Evolutionary conservation across 2,797 vertebrate genomes (phyloP), one percentile per base, ranked within the genome.

Genomic region (Peromyscus melanophrys): DNA sequence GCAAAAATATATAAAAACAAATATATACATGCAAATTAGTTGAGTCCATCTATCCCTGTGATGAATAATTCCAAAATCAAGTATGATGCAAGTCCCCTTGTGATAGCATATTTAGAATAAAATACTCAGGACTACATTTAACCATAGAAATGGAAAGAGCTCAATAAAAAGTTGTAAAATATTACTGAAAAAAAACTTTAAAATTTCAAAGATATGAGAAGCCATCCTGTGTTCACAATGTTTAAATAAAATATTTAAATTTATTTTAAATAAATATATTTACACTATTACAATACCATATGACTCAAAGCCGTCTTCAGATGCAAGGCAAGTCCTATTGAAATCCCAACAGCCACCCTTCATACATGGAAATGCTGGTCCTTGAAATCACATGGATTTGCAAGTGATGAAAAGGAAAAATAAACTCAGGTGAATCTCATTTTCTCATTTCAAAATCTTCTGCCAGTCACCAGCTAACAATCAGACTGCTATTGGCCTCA

Each of bases 391-490:
- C 3, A 46, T 37, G 5, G 10, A 43, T 84, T 49, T 49, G 43
- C 63, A 85, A 67, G 29, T 43, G 31, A 85, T 25, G 31, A 16
- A 93, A 82, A 76, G 19, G 29, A 40, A 85, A 71, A 65, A 87
- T 1, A 83, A 83, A 76, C 2, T 78, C 37, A 90, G 4, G 76
- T 2, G 1, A n/a, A 29, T 89, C n/a, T 25, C 14, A 23, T 69
- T 88, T 96, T 19, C 34, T 85, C 21, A 75, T 76, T 67, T 78
- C 2, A 75, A 90, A 96, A 73, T 63, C 29, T 37, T 43, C 37
- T n/a, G 21, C 29, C 1, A 34, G 67, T 85, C 12, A 25, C 12
- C 31, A 25, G 17, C 5, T 23, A 67, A 67, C 6, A 67, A 67
- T 21, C 17, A 34, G 29, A 34, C 40, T 12, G 1, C 31, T 76